Conservation (phyloP, 1,140 invertebrate genomes). For the Plodia interpunctella region DNA sequence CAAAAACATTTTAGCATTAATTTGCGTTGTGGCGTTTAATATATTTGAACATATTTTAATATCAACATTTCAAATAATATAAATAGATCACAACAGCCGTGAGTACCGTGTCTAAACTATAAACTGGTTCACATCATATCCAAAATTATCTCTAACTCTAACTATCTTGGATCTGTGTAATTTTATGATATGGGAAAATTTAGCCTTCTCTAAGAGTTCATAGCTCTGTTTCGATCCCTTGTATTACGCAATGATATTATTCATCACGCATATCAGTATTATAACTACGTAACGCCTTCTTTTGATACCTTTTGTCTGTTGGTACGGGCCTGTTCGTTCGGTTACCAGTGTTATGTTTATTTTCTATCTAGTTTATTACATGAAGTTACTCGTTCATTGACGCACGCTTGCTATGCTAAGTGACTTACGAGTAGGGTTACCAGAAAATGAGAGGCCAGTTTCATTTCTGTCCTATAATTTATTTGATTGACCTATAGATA, state of each 20-base stretch:
- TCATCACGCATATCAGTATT: slow-evolving; percentile 36
- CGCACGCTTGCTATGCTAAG: slow-evolving; percentile 40
- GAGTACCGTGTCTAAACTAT: neutral
- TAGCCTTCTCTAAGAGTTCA: slow-evolving; percentile 11
- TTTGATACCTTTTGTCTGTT: slow-evolving; percentile 50
- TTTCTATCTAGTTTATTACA: slow-evolving; percentile 38
- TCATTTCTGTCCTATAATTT: too few relatives aligned
- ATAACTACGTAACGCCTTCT: slow-evolving; percentile 45
- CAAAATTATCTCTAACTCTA: neutral
- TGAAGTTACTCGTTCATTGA: slow-evolving; percentile 21
- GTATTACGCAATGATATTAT: slow-evolving; percentile 40
- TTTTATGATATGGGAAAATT: slow-evolving; percentile 10
- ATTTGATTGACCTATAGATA: too few relatives aligned
- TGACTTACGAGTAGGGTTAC: slow-evolving; percentile 25
- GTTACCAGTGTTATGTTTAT: slow-evolving; percentile 37
- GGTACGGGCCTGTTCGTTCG: slow-evolving; percentile 23
- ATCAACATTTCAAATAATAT: neutral
- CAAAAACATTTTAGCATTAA: slow-evolving; percentile 33
- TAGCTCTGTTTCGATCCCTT: slow-evolving; percentile 24
- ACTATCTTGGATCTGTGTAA: neutral
- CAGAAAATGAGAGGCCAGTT: neutral
- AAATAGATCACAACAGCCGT: neutral
- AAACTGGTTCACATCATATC: neutral
- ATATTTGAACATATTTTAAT: slow-evolving; percentile 14
- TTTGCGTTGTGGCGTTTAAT: slow-evolving; percentile 14